Percentiles rank a stretch among this genome's conserved stretches.
phyloP scores from a whole-genome alignment of 2,797 vertebrate genomes.

The Pogoniulus pusillus region DNA sequence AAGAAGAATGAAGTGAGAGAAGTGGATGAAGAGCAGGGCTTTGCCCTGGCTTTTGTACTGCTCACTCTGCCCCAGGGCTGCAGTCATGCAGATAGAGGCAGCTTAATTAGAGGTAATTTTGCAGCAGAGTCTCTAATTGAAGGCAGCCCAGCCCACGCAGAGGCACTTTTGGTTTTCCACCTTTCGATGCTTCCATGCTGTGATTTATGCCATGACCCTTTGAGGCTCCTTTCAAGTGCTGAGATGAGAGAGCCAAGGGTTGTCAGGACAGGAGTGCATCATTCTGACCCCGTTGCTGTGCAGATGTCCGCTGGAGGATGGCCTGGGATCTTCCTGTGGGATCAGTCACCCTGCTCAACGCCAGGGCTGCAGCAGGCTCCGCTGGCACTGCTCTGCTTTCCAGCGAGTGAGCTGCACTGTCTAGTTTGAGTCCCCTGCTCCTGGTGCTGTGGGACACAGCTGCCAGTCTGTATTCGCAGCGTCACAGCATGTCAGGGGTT shows the following conservation, averaged over 20 bases:
- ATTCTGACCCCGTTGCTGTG: not conserved
- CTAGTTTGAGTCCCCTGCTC: not conserved
- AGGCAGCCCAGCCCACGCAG: not conserved
- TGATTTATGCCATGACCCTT: not conserved
- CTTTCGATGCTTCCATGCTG: not conserved
- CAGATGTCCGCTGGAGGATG: not conserved
- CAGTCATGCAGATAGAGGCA: not conserved
- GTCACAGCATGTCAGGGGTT: too few species aligned
- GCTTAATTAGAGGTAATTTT: not conserved
- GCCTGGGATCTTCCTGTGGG: not conserved
- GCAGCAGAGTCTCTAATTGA: not conserved
- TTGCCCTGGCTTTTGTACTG: too few species aligned
- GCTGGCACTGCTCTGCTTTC: not conserved
- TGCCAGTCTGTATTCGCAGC: too few species aligned
- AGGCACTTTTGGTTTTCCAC: not conserved
- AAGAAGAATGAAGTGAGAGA: too few species aligned
- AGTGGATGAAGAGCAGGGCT: too few species aligned
- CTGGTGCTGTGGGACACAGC: too few species aligned
- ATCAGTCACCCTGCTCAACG: not conserved
- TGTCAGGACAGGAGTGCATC: not conserved
- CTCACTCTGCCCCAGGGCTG: too few species aligned
- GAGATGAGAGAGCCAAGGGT: not conserved
- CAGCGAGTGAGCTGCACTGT: not conserved
- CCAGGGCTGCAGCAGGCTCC: not conserved
- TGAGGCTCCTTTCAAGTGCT: not conserved